Evolutionary conservation across 2,888 invertebrate genomes (phyloP).

Genomic region (Agonopterix alstromeriana): DNA sequence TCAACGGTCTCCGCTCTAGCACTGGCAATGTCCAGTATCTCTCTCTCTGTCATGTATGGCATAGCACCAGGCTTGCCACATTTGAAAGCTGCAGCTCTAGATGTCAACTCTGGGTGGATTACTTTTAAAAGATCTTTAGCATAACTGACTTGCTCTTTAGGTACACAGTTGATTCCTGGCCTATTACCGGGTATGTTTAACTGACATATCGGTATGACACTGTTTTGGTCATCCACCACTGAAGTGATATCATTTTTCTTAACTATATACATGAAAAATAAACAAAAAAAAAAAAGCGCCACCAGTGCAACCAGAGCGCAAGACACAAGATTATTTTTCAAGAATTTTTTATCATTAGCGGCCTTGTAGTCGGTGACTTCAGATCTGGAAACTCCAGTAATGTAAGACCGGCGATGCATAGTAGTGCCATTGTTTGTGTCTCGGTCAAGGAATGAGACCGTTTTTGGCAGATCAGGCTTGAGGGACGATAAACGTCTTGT

Average conservation of each 20-base stretch:
- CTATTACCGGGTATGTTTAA: constrained; percentile 66
- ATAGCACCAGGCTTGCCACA: constrained; percentile 72
- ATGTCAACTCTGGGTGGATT: constrained; percentile 79
- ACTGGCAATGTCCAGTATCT: constrained; percentile 77
- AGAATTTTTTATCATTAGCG: constrained; percentile 63
- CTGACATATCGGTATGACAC: constrained; percentile 77
- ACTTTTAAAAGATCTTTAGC: constrained; percentile 80
- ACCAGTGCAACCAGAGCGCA: constrained; percentile 78
- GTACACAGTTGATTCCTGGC: constrained; percentile 80
- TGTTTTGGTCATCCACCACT: constrained; percentile 72
- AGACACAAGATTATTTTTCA: constrained; percentile 80
- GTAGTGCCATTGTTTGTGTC: constrained; percentile 60
- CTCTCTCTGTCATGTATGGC: constrained; percentile 79
- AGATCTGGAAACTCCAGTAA: constrained; percentile 50
- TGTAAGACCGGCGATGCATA: constrained; percentile 54
- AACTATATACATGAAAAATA: constrained; percentile 82
- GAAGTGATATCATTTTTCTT: constrained; percentile 77
- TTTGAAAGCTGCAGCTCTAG: constrained; percentile 72
- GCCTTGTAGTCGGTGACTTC: constrained; percentile 58
- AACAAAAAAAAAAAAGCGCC: constrained; percentile 80
- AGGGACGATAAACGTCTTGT: constrained; percentile 77
- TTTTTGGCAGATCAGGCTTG: constrained; percentile 53
- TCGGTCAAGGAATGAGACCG: constrained; percentile 40
- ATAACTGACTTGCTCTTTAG: constrained; percentile 76
- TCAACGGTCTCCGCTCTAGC: constrained; percentile 40